Conservation (phyloP, 2,888 invertebrate species). For the Phanerotoma sp. region DNA sequence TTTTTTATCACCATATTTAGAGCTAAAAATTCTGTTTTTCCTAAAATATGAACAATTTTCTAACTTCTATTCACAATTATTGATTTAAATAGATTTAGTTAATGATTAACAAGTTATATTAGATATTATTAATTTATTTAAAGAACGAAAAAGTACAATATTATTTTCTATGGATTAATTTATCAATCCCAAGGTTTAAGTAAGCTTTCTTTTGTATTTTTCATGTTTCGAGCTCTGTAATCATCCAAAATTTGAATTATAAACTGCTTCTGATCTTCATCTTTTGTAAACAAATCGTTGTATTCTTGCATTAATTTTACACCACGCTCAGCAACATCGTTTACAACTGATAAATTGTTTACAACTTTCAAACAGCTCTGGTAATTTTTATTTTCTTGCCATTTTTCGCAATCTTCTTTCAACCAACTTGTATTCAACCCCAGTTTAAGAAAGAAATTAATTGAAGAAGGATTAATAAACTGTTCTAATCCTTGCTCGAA, state of each 20-base stretch:
- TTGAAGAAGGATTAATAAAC: slow-evolving; percentile 5
- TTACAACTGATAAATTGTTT: slow-evolving; percentile 15
- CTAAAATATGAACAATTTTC: not conserved
- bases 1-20: not conserved
- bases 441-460: slow-evolving; percentile 9
- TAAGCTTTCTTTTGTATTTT: slow-evolving; percentile 2
- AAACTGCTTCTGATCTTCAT: slow-evolving; percentile 38
- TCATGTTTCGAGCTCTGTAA: slow-evolving; percentile 6
- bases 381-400: slow-evolving; percentile 2
- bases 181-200: not conserved
- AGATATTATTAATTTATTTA: not conserved
- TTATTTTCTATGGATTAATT: not conserved
- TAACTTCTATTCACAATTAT: not conserved
- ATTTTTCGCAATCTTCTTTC: slow-evolving; percentile 3
- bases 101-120: not conserved
- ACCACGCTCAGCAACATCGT: slow-evolving; percentile 34
- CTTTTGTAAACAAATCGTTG: slow-evolving; percentile 35
- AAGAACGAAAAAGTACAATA: not conserved
- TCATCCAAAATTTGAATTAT: slow-evolving; percentile 54
- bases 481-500: slow-evolving; percentile 8
- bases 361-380: slow-evolving; percentile 6
- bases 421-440: slow-evolving; percentile 3
- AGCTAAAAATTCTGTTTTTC: not conserved
- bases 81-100: not conserved
- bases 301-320: slow-evolving; percentile 38